These are phyloP conservation scores for Serrognathus titanus DNA, from an alignment of 2,888 invertebrate species.

Conservation along the genomic window DNA sequence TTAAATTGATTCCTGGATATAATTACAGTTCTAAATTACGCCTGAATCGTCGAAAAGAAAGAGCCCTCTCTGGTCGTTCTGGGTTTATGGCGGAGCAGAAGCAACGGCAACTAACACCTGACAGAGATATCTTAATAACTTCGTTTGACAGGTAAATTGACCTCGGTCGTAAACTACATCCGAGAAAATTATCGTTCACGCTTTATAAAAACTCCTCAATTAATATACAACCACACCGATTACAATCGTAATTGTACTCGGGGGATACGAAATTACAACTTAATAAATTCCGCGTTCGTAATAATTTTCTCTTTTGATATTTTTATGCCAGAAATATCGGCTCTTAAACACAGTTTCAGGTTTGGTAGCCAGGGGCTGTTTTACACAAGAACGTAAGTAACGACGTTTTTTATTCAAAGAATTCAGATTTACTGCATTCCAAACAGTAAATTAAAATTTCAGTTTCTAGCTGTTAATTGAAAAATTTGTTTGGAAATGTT, in stretches of 20 bases:
- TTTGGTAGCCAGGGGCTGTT: too few relatives aligned
- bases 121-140: conserved; percentile 27
- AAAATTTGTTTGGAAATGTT: too few relatives aligned
- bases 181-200: conserved; percentile 16
- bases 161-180: conserved; percentile 13
- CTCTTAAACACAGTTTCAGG: too few relatives aligned
- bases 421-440: too few relatives aligned
- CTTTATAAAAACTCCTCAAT: conserved; percentile 14
- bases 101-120: conserved; percentile 15
- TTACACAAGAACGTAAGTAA: too few relatives aligned
- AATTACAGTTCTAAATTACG: background rate
- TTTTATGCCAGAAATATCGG: too few relatives aligned
- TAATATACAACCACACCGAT: conserved; percentile 4
- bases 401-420: too few relatives aligned
- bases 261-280: conserved; percentile 13
- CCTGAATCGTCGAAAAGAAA: background rate
- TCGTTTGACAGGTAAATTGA: conserved; percentile 26
- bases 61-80: background rate
- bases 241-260: conserved; percentile 1
- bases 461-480: too few relatives aligned
- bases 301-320: conserved; percentile 16
- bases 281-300: conserved; percentile 19
- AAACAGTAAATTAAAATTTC: too few relatives aligned
- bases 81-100: background rate
- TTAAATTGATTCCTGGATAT: conserved; percentile 1